phyloP scores from a whole-genome alignment of 2,888 invertebrate species.

The Scaptomyza cyrtandrae region DNA sequence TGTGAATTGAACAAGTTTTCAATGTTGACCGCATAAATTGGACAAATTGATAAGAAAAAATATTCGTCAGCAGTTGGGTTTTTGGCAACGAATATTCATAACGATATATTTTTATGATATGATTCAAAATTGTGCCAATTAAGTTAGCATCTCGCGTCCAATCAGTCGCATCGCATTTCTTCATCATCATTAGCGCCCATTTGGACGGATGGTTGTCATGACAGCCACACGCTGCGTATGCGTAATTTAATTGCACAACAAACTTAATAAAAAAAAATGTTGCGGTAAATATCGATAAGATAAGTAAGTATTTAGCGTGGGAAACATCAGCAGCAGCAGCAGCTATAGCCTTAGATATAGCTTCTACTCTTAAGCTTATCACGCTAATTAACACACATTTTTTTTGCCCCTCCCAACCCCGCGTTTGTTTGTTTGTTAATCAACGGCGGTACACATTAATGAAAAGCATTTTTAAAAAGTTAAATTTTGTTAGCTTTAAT shows the following conservation, averaged over 20 bases:
- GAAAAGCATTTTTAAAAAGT: neutral
- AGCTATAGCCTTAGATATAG: too few relatives aligned
- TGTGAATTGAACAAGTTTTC: constrained; percentile 58
- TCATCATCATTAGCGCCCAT: constrained; percentile 50
- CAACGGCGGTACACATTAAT: neutral
- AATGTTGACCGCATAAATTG: constrained; percentile 61
- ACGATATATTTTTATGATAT: too few relatives aligned
- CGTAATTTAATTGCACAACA: constrained; percentile 49
- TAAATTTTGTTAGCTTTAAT: constrained; percentile 7
- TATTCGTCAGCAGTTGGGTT: too few relatives aligned
- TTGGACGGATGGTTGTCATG: constrained; percentile 19
- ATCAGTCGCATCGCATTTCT: constrained; percentile 43
- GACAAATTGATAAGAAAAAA: constrained; percentile 51
- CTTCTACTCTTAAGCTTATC: constrained; percentile 21
- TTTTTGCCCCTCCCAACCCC: neutral
- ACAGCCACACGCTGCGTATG: constrained; percentile 37
- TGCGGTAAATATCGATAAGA: constrained; percentile 31
- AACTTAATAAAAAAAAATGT: neutral
- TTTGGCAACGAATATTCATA: too few relatives aligned
- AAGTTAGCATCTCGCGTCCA: constrained; percentile 12
- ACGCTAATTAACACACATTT: constrained; percentile 27
- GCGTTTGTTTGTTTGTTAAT: constrained; percentile 14
- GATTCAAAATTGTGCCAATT: constrained; percentile 46
- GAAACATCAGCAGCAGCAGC: constrained; percentile 12
- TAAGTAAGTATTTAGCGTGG: constrained; percentile 21